phyloP scores from a whole-genome alignment of 1,140 invertebrate species.

The Nasonia vitripennis region DNA sequence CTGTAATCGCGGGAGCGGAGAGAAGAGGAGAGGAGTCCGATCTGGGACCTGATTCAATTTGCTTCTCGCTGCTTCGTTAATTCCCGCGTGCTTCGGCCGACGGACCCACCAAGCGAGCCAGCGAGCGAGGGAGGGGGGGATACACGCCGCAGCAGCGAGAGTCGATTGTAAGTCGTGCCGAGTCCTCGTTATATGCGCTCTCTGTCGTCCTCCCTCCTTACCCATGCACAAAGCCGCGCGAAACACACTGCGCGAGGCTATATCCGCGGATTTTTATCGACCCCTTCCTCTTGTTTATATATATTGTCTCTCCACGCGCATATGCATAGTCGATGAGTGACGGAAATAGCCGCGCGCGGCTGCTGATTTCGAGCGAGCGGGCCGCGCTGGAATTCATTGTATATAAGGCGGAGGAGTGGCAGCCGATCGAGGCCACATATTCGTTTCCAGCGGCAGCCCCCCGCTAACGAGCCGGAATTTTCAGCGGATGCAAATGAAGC shows the following conservation, averaged over 20 bases:
- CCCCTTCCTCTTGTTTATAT: slow-evolving; percentile 6
- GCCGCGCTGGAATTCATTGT: slow-evolving; percentile 8
- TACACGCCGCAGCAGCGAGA: background rate
- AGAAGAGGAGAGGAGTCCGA: slow-evolving; percentile 13
- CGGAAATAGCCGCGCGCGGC: slow-evolving; percentile 14
- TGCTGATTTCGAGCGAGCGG: background rate
- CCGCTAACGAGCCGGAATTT: slow-evolving; percentile 40
- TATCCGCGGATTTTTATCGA: slow-evolving; percentile 4
- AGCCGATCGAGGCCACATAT: slow-evolving; percentile 6
- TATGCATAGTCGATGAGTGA: slow-evolving; percentile 28
- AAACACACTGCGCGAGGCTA: background rate
- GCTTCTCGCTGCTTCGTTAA: slow-evolving; percentile 43
- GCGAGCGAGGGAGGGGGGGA: slow-evolving; percentile 23
- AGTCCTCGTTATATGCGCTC: slow-evolving; percentile 23
- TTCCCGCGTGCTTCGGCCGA: slow-evolving; percentile 25
- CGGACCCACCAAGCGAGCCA: slow-evolving; percentile 27
- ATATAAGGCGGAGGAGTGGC: background rate
- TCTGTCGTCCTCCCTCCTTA: background rate
- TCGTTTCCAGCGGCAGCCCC: background rate
- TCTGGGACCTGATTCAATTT: slow-evolving; percentile 49
- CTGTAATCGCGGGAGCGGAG: slow-evolving; percentile 56
- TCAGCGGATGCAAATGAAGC: slow-evolving; percentile 33
- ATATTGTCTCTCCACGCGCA: background rate
- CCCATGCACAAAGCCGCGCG: slow-evolving; percentile 30
- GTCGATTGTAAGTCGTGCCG: slow-evolving; percentile 38